Base-by-base conservation (phyloP, 2,888 invertebrate genomes). In the Diplazon laetatorius region DNA sequence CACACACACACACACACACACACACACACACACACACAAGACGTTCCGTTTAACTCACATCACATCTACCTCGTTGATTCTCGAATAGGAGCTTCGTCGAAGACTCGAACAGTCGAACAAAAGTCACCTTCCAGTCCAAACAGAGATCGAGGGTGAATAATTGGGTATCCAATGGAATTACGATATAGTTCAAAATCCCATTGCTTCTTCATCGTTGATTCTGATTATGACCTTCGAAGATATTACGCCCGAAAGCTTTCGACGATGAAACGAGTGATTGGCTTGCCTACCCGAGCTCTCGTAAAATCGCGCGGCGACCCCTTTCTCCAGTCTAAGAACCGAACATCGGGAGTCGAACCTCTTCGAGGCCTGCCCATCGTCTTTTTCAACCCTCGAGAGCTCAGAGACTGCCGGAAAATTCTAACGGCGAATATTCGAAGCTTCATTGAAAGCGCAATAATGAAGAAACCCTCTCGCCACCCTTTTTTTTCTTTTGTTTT, bases 381-480 rank as follows among this genome's bases (percentile, higher is more conserved):
- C 16, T 37, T n/a, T n/a, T n/a, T n/a, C n/a, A n/a, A n/a, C n/a
- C n/a, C n/a, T n/a, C n/a, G n/a, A 10, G 65, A 35, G 2, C 20
- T 25, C 22, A 42, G 42, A 25, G 44, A 65, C 66, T 50, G 55
- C 30, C n/a, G 57, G 16, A 18, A 76, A 78, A 78, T 65, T 25
- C 37, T 55, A 66, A 65, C 72, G 39, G 66, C 73, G 84, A 83
- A 85, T 85, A 87, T 88, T 85, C 85, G 76, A 86, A 84, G 85
- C 84, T 87, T 86, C 84, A 85, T 86, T 88, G 85, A 86, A 87
- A 82, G 81, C 77, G 80, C 82, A 84, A 86, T 87, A 87, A 85
- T 81, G 84, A 85, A 84, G 85, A 84, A 86, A 83, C 75, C 70
- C 42, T 55, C 48, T 35, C 39, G 37, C 74, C 62, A 37, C 52